Conservation (phyloP, 2,797 vertebrate species). For the Catharus ustulatus region DNA sequence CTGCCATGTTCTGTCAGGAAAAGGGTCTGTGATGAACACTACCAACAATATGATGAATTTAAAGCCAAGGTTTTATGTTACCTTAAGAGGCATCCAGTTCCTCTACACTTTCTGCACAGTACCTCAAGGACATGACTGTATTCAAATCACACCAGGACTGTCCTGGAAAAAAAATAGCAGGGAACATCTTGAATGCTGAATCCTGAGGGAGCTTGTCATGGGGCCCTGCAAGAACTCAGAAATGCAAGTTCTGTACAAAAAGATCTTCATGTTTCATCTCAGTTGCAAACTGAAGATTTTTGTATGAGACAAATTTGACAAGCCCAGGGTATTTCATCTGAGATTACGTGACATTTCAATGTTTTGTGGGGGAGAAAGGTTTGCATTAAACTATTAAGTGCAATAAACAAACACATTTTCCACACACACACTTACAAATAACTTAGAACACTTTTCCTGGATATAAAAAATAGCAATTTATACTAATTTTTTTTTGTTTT, state of each 20-base stretch:
- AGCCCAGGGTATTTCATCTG: background rate
- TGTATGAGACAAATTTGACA: background rate
- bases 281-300: background rate
- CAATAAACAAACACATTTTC: background rate
- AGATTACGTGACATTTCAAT: background rate
- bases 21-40: background rate
- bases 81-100: background rate
- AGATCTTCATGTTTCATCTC: background rate
- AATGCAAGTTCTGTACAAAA: background rate
- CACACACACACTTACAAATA: background rate
- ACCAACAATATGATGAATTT: background rate
- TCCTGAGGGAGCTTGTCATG: background rate
- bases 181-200: background rate
- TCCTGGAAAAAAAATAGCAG: background rate
- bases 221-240: background rate
- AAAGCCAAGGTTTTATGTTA: background rate
- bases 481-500: background rate
- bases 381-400: background rate
- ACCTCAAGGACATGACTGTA: background rate
- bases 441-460: background rate
- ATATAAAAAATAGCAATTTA: background rate
- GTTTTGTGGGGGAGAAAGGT: background rate
- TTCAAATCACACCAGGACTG: background rate
- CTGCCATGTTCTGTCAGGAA: background rate
- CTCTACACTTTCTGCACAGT: background rate